Evolutionary conservation across 2,888 invertebrate genomes (phyloP).

Genomic region (Lasioglossum lativentre): DNA sequence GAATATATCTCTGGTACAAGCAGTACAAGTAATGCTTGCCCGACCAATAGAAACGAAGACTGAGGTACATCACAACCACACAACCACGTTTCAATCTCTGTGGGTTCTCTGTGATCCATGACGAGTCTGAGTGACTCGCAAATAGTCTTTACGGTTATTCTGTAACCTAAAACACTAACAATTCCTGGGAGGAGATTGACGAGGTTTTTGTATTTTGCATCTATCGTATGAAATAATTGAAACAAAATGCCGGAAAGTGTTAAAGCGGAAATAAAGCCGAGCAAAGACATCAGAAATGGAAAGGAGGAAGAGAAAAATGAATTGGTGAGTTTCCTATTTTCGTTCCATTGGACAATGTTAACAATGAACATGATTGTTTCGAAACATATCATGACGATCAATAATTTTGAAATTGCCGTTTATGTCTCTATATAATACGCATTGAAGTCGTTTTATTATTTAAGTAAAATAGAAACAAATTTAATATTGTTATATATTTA

Average conservation of each 20-base stretch:
- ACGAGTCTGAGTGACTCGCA: conserved; percentile 76
- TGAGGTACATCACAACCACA: too few relatives aligned
- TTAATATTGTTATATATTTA: background rate
- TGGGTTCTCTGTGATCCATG: background rate
- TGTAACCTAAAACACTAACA: conserved; percentile 69
- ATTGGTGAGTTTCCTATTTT: conserved; percentile 80
- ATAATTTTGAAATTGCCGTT: background rate
- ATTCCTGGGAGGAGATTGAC: conserved; percentile 20
- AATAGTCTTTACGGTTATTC: conserved; percentile 61
- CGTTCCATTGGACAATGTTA: conserved; percentile 17
- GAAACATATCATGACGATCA: background rate
- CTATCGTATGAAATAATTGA: conserved; percentile 42
- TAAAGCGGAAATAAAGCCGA: conserved; percentile 81
- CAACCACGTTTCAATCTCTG: background rate
- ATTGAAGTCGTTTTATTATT: background rate
- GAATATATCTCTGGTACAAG: too few relatives aligned
- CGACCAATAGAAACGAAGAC: background rate
- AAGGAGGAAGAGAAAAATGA: conserved; percentile 86
- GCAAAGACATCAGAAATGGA: conserved; percentile 84
- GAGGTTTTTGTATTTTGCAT: conserved; percentile 39
- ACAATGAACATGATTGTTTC: background rate
- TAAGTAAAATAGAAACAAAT: background rate
- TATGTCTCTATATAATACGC: background rate
- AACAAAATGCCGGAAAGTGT: conserved; percentile 82
- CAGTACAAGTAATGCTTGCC: background rate